A percentile compares a stretch with the other conserved stretches of the same genome.
These are phyloP conservation scores for Petrolisthes cinctipes DNA, from an alignment of 2,888 invertebrate genomes.

Conservation along the genomic window DNA sequence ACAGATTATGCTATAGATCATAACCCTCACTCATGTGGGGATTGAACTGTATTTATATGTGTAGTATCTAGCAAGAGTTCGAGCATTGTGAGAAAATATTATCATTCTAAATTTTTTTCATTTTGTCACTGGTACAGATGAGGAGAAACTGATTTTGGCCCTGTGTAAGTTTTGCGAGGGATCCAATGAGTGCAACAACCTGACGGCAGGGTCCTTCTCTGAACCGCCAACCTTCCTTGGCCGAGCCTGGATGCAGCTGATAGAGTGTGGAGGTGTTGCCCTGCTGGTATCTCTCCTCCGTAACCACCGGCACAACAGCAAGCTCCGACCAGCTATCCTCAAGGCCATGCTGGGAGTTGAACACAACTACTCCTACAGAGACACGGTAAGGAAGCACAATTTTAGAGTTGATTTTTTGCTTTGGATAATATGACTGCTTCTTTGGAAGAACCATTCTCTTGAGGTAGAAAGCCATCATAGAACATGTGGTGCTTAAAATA, in stretches of 20 bases:
- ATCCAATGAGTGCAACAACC: slow-evolving; percentile 35
- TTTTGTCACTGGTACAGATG: slow-evolving; percentile 21
- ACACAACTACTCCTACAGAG: slow-evolving; percentile 32
- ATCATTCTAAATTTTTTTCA: background rate
- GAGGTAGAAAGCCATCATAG: too few relatives aligned
- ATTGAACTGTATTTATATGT: too few relatives aligned
- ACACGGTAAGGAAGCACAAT: slow-evolving; percentile 23
- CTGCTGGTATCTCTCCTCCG: slow-evolving; percentile 35
- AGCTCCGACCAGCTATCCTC: slow-evolving; percentile 40
- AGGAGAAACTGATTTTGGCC: slow-evolving; percentile 45
- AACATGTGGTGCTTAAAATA: too few relatives aligned
- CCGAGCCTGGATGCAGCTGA: slow-evolving; percentile 42
- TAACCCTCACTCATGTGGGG: background rate
- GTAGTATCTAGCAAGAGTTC: too few relatives aligned
- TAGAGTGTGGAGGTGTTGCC: slow-evolving; percentile 45
- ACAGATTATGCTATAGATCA: background rate
- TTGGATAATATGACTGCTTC: too few relatives aligned
- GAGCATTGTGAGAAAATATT: too few relatives aligned
- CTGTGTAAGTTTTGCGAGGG: slow-evolving; percentile 54
- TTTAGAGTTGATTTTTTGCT: too few relatives aligned
- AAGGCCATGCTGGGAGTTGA: slow-evolving; percentile 45
- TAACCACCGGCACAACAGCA: slow-evolving; percentile 15
- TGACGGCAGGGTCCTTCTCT: slow-evolving; percentile 33
- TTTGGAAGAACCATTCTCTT: too few relatives aligned
- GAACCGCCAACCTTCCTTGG: slow-evolving; percentile 48